Base-by-base conservation (phyloP, 1,140 invertebrate species). In the Drosophila navojoa region DNA sequence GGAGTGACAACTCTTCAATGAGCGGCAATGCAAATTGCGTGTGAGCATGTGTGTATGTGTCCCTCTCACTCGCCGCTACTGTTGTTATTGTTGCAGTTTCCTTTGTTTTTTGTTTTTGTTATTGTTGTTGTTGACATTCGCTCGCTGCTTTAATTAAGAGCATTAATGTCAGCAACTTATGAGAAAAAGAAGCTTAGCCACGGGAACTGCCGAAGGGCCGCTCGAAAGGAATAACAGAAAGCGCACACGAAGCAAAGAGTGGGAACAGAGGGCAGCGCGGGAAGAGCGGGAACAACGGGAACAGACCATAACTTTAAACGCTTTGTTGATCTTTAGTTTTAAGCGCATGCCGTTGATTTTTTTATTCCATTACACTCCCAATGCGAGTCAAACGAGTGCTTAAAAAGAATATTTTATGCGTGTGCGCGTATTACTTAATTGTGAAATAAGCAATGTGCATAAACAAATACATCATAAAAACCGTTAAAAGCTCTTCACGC, bases 81-180 rank as follows among this genome's bases (percentile, higher is more conserved):
- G 38, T 25, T 69, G 47, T 50, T 61, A 45, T 44, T 68, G 35
- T 32, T 61, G 27, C 10, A 40, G 5, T 40, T 11, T n/a, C n/a
- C 74, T 40, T 44, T 77, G 67, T 53, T 57, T 57, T 42, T 55
- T 79, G 58, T 64, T 81, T 58, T 29, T 55, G 32, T 61, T 71
- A 27, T 76, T 81, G 40, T 58, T 81, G 73, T 55, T 79, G 58
- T 64, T 81, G 62, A 76, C 81, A 81, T 72, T 77, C 85, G 71
- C 73, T 58, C 63, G 52, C 69, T 89, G 59, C 84, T 70, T 87
- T 89, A 87, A 87, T 87, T 84, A 87, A 89, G 84, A 79, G 84
- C 84, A 84, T 84, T 87, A 87, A 84, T 84, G 84, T 75, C 84
- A 82, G 49, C 74, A 84, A 79, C 84, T 89, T 89, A 77, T 76